Evolutionary conservation across 1,140 invertebrate genomes (phyloP).

Genomic region (Ridgeia piscesae): DNA sequence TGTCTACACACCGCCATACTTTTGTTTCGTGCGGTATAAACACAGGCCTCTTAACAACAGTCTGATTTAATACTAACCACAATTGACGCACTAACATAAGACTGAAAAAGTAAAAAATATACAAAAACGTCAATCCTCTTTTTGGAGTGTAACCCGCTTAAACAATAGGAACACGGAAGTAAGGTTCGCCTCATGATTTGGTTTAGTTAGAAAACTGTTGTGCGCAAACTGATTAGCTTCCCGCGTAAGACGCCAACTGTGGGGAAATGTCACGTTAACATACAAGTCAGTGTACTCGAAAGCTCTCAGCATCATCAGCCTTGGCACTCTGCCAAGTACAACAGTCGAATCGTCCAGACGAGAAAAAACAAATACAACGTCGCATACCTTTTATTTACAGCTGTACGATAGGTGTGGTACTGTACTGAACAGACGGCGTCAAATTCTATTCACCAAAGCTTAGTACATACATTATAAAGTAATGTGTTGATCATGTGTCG

Average conservation of each 20-base stretch:
- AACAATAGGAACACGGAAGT: neutral
- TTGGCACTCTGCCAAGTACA: neutral
- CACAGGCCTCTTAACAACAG: no score
- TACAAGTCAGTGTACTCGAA: neutral
- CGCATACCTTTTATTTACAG: neutral
- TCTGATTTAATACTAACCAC: neutral
- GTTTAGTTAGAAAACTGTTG: neutral
- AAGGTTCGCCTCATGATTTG: neutral
- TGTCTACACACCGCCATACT: no score
- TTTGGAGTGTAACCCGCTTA: neutral
- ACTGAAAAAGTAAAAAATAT: neutral
- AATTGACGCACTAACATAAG: neutral
- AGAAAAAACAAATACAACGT: neutral
- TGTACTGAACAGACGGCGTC: neutral
- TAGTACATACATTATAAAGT: neutral
- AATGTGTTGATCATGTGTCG: no score
- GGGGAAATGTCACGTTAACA: neutral
- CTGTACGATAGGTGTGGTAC: no score
- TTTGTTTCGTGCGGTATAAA: no score
- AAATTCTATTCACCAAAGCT: neutral
- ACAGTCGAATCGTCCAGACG: neutral
- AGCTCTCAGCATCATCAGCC: no score
- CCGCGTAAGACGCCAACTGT: neutral
- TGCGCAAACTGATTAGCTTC: neutral
- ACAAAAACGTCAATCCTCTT: neutral